Evolutionary conservation across 2,888 invertebrate genomes (phyloP), one percentile per base, ranked within the genome.

Genomic region (Amblyteles armatorius): DNA sequence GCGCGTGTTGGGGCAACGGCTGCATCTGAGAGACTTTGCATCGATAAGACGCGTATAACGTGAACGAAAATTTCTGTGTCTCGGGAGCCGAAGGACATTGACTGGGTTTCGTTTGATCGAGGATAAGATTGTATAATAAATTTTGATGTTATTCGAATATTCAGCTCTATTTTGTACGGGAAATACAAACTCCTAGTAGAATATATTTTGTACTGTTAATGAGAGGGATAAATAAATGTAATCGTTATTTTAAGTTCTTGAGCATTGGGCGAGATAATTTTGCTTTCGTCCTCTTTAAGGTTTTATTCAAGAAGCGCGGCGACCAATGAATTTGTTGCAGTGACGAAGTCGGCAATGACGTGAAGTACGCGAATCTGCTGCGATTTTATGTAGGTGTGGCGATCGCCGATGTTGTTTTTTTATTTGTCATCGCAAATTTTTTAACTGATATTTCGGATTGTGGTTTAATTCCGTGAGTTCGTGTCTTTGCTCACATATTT

Each of bases 1-100:
- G 97, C 90, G 97, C 97, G 0, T 97, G 97, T 88, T 97, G 97
- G 97, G 97, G 97, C 0, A 97, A 97, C 87, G 97, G 97, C 0
- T 97, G 97, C 92, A 94, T 96, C 74, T 96, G 94, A 90, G 36
- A 52, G 36, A 40, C 29, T 40, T 13, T 36, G 48, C 67, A 65
- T 19, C 22, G 0, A 36, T 36, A 65, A 3, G 1, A 2, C 11
- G 13, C 33, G 9, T 60, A 26, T 29, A 7, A 11, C 40, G 11
- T 11, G n/a, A 7, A 33, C 2, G 19, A 52, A n/a, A 33, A 33
- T 63, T 29, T 63, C 13, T n/a, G 13, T 6, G 19, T 6, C 19
- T 74, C 29, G 29, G 48, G 48, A 5, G 11, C 40, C n/a, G n/a
- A 63, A 11, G 7, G 13, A 60, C 63, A 50, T 33, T 11, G 36